Evolutionary conservation across 2,113 vertebrate genomes (phyloP).

Genomic region (Chaetura pelagica): DNA sequence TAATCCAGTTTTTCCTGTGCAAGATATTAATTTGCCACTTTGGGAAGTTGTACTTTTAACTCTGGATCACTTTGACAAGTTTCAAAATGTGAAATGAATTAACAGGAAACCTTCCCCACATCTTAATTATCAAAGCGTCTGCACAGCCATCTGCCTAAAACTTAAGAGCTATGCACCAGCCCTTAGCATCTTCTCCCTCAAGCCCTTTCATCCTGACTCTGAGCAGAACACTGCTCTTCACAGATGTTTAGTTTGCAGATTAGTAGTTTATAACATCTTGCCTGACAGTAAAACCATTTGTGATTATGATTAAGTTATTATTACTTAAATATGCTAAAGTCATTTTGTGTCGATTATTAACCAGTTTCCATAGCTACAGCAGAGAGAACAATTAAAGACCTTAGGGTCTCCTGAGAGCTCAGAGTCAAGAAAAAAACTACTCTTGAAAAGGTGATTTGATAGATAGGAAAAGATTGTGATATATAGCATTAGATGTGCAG

Average conservation of each 20-base stretch:
- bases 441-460: neutral
- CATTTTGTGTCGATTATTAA: neutral
- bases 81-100: neutral
- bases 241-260: neutral
- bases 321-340: accelerated
- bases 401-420: neutral
- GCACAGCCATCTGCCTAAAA: neutral
- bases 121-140: neutral
- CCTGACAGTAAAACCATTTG: neutral
- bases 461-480: neutral
- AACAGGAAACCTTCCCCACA: neutral
- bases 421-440: neutral
- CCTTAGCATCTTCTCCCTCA: neutral
- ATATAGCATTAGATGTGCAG: neutral
- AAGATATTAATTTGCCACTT: neutral
- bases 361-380: neutral
- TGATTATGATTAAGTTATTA: neutral
- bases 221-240: neutral
- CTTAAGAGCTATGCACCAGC: neutral
- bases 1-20: too few relatives aligned
- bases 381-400: neutral
- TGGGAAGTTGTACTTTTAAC: neutral
- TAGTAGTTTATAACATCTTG: neutral
- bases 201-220: neutral
- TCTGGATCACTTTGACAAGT: neutral